Conservation (phyloP, 1,140 invertebrate genomes). For the Chironomus striatipennis region DNA sequence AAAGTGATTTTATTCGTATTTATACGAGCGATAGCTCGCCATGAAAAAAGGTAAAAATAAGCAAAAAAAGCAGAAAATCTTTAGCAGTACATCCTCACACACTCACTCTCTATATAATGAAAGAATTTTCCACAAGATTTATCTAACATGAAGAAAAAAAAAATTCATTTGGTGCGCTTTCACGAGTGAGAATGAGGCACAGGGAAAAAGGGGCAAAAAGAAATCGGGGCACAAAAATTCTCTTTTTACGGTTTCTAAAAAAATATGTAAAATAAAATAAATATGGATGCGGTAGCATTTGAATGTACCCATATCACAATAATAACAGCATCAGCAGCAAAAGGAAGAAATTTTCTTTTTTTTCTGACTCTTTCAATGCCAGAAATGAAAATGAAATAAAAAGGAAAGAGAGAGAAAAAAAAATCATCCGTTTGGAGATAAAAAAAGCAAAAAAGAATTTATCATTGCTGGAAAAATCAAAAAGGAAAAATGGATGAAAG, state of each 20-base stretch:
- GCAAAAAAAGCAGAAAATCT: background rate
- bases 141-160: constrained; percentile 1
- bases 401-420: background rate
- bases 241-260: background rate
- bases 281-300: background rate
- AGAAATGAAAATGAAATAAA: background rate
- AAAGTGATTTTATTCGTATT: too few species aligned
- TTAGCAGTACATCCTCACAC: background rate
- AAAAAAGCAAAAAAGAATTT: background rate
- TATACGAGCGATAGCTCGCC: background rate
- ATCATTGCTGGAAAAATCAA: background rate
- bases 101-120: background rate
- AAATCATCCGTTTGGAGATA: background rate
- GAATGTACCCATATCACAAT: constrained; percentile 21
- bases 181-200: background rate
- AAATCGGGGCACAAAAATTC: constrained; percentile 2
- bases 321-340: background rate
- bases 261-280: too few species aligned
- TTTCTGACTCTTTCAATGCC: background rate
- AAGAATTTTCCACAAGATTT: constrained; percentile 24
- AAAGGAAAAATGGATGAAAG: background rate
- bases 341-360: too few species aligned
- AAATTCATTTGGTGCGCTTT: background rate
- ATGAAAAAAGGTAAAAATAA: background rate
- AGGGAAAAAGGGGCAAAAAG: background rate